These are phyloP conservation scores for Drosophila obscura DNA, from an alignment of 1,140 invertebrate species.

Conservation along the genomic window DNA sequence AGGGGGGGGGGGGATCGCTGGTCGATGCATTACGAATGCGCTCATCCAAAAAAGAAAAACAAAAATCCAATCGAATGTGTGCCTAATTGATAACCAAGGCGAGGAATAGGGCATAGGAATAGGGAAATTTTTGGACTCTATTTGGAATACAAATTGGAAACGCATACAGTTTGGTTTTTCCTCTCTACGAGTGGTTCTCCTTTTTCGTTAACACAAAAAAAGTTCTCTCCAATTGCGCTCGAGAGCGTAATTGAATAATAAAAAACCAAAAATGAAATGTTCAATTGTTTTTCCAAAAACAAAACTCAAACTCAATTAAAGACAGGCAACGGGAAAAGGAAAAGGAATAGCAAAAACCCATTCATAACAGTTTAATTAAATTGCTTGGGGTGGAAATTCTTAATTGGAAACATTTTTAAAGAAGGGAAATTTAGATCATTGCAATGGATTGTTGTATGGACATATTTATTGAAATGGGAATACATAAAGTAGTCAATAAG, in stretches of 20 bases:
- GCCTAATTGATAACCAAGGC: slow-evolving; percentile 79
- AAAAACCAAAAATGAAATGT: slow-evolving; percentile 62
- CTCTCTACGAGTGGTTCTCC: slow-evolving; percentile 25
- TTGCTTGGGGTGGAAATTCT: slow-evolving; percentile 30
- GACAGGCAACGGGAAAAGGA: slow-evolving; percentile 2
- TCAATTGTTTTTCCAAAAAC: slow-evolving; percentile 62
- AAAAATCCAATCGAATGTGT: slow-evolving; percentile 42
- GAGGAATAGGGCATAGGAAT: slow-evolving; percentile 26
- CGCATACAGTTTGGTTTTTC: slow-evolving; percentile 26
- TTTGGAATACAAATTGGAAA: slow-evolving; percentile 43
- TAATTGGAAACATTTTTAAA: slow-evolving; percentile 25
- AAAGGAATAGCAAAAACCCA: slow-evolving; percentile 12
- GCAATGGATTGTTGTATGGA: slow-evolving; percentile 17
- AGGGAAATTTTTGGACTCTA: slow-evolving; percentile 16
- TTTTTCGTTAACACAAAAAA: slow-evolving; percentile 15
- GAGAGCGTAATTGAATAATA: slow-evolving; percentile 75
- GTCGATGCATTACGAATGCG: slow-evolving; percentile 4
- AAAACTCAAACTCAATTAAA: slow-evolving; percentile 28
- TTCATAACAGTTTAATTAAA: slow-evolving; percentile 67
- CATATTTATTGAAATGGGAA: slow-evolving; percentile 27
- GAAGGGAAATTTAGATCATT: slow-evolving; percentile 40
- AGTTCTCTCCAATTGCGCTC: slow-evolving; percentile 15
- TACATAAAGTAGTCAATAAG: slow-evolving; percentile 10
- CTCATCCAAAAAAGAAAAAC: slow-evolving; percentile 17
- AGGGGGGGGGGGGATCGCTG: background rate